Base-by-base conservation (phyloP, 2,797 vertebrate genomes). In the Atherinosoma microstoma region DNA sequence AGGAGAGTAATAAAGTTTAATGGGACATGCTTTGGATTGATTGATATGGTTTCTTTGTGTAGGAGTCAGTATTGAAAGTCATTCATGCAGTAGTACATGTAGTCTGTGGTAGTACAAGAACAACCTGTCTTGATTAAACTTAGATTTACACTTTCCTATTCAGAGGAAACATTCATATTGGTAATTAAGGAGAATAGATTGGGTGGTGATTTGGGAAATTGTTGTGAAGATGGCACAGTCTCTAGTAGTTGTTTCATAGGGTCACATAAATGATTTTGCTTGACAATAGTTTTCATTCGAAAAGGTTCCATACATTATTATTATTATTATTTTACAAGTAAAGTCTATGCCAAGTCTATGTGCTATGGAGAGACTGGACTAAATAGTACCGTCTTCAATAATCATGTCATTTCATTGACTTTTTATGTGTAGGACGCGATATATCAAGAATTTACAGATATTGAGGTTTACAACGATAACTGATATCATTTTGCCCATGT, bases 151-250 rank as follows among this genome's bases (percentile, higher is more conserved):
- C 58, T 64, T 73, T 38, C 56, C 51, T 73, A 22, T 27, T 54
- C 32, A 42, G 36, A 40, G 42, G 7, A 53, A 71, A 58, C 36
- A 38, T n/a, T 12, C 63, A 67, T 71, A 56, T 40, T 42, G 54
- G 82, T 84, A 76, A 83, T 84, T 58, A 51, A 79, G 36, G 16
- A 65, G 64, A 70, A 22, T 9, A 58, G 27, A 72, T n/a, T 3
- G 1, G 36, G 32, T 8, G 29, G 58, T 16, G 49, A 0, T 13
- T 12, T 15, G 7, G 6, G 9, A 20, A 38, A 63, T 42, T 53
- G 35, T 56, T 29, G 45, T 29, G 54, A 67, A 24, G 36, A 35
- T n/a, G n/a, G n/a, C n/a, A n/a, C n/a, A n/a, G n/a, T n/a, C n/a
- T 58, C 1, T 65, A 16, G 9, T 4, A 18, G 53, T 56, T 16